phyloP scores from a whole-genome alignment of 2,888 invertebrate species.

The Idaea straminata region DNA sequence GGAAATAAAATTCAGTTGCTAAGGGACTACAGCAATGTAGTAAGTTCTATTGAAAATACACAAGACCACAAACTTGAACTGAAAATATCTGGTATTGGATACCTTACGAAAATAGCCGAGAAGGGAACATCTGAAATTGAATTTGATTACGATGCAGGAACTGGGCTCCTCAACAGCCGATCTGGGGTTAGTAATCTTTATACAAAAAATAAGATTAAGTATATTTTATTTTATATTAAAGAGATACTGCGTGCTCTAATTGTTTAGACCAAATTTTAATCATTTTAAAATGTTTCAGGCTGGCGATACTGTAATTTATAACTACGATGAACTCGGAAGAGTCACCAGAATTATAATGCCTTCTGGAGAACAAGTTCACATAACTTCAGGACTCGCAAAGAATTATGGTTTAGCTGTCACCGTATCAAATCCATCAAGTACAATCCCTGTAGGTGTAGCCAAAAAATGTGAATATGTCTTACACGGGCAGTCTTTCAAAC shows the following conservation, averaged over 20 bases:
- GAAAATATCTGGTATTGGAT: conserved; percentile 95
- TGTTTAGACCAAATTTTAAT: background rate
- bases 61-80: conserved; percentile 96
- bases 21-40: conserved; percentile 94
- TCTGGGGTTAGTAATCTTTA: conserved; percentile 82
- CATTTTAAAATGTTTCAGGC: conserved; percentile 77
- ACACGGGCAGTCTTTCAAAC: conserved; percentile 83
- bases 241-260: background rate
- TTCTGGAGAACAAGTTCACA: conserved; percentile 92
- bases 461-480: conserved; percentile 81
- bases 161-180: conserved; percentile 91
- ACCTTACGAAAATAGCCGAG: conserved; percentile 92
- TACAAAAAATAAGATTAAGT: background rate
- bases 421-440: conserved; percentile 80
- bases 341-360: conserved; percentile 92
- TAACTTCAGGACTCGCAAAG: conserved; percentile 88
- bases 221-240: background rate
- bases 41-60: conserved; percentile 96
- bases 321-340: conserved; percentile 94
- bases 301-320: conserved; percentile 93
- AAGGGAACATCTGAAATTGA: conserved; percentile 94
- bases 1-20: conserved; percentile 95
- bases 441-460: conserved; percentile 76
- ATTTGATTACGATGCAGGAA: conserved; percentile 93
- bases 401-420: conserved; percentile 88